Percentiles rank a stretch among this genome's conserved stretches.
Conservation (phyloP, 2,888 invertebrate species). For the Polydesmus complanatus region DNA sequence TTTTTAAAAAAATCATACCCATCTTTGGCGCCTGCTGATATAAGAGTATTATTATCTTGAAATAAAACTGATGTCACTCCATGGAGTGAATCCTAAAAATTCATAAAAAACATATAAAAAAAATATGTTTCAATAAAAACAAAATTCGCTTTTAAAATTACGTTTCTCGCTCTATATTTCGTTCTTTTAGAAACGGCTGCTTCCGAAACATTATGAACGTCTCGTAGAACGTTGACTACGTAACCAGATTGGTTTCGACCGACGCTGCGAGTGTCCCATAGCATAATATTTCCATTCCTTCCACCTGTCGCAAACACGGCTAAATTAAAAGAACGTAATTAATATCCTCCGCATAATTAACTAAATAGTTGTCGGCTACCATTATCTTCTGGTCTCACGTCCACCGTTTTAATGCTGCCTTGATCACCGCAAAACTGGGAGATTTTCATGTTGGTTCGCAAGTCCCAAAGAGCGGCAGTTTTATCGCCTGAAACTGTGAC, state of each 20-base stretch:
- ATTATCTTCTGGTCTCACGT: slow-evolving; percentile 51
- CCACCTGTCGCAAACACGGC: slow-evolving; percentile 76
- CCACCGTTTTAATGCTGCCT: slow-evolving; percentile 67
- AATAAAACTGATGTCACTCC: slow-evolving; percentile 67
- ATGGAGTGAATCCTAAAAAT: slow-evolving; percentile 27
- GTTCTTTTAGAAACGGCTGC: background rate
- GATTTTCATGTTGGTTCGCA: slow-evolving; percentile 32
- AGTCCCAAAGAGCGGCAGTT: slow-evolving; percentile 64
- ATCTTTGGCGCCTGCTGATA: slow-evolving; percentile 77
- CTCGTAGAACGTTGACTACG: slow-evolving; percentile 1
- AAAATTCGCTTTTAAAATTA: too few relatives aligned
- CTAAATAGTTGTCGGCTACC: slow-evolving; percentile 28
- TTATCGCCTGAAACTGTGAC: slow-evolving; percentile 78
- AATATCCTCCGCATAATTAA: slow-evolving; percentile 15
- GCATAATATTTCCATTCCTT: slow-evolving; percentile 67
- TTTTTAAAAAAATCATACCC: slow-evolving; percentile 38
- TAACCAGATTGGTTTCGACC: background rate
- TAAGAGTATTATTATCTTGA: slow-evolving; percentile 59
- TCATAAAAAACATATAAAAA: too few relatives aligned
- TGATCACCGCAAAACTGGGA: slow-evolving; percentile 54
- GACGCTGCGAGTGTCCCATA: slow-evolving; percentile 59
- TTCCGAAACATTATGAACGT: slow-evolving; percentile 5
- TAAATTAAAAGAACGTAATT: slow-evolving; percentile 23
- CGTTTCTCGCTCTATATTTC: too few relatives aligned
- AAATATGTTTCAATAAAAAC: too few relatives aligned